Evolutionary conservation across 2,113 vertebrate genomes (phyloP), one percentile per base, ranked within the genome.

Genomic region (Erythrolamprus reginae): DNA sequence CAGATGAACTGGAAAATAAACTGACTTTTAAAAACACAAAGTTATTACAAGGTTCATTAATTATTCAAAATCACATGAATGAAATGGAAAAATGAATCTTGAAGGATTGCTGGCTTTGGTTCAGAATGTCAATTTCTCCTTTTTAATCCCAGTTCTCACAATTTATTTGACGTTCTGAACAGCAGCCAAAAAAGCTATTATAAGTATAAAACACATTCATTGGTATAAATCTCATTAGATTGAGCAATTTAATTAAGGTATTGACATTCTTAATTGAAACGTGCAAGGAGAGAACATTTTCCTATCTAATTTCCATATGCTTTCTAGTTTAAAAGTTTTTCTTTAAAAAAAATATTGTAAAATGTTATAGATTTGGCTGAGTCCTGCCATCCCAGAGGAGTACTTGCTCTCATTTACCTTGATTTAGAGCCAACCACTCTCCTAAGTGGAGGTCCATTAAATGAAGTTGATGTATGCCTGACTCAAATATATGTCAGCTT

Each of bases 201-300:
- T 98, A 98, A 98, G 97, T 97, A 98, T 98, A 99, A 99, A 98
- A 98, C 97, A 97, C 98, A 98, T 98, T 98, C 98, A 98, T 98
- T 98, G 98, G 97, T 96, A 98, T 98, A 98, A 99, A 99, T 99
- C 98, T 98, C 97, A 98, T 99, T 99, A 98, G 97, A 96, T 97
- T 97, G 97, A 98, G 98, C 98, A 98, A 99, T 99, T 99, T 99
- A 98, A 99, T 99, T 99, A 99, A 98, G 97, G 98, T 99, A 99
- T 99, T 97, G 98, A 99, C 98, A 98, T 98, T 97, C 98, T 98
- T 99, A 99, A 99, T 99, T 99, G 99, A 99, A 99, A 98, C 95
- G 97, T 98, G 97, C 97, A 97, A 97, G 97, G 97, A 96, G 96
- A 97, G 97, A 95, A 96, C 97, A 96, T 98, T 98, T 98, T 97